phyloP scores from a whole-genome alignment of 2,888 invertebrate genomes.

The Petrophora chlorosata region DNA sequence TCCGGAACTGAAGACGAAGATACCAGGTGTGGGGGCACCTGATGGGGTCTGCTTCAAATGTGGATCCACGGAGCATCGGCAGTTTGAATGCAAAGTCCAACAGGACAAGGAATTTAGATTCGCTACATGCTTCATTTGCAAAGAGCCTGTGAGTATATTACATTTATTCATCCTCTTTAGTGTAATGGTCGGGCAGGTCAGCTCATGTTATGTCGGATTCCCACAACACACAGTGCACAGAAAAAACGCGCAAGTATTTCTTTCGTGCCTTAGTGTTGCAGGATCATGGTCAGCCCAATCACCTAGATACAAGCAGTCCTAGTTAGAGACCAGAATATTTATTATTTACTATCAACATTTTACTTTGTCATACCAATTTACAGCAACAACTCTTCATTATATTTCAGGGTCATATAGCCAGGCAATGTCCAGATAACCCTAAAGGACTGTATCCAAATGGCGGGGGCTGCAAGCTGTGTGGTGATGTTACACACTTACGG shows the following conservation, averaged over 20 bases:
- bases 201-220: too few species aligned
- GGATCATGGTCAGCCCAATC: too few species aligned
- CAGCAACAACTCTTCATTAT: not conserved
- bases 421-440: conserved; percentile 94
- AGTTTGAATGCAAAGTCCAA: conserved; percentile 88
- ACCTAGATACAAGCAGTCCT: too few species aligned
- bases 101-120: conserved; percentile 88
- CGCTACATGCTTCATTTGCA: conserved; percentile 95
- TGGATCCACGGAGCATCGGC: conserved; percentile 93
- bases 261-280: too few species aligned
- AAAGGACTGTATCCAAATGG: conserved; percentile 94
- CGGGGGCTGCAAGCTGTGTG: conserved; percentile 91
- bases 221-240: too few species aligned
- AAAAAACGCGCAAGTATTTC: too few species aligned
- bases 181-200: not conserved
- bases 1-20: conserved; percentile 86
- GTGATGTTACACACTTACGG: conserved; percentile 92
- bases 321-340: too few species aligned
- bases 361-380: too few species aligned
- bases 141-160: conserved; percentile 83
- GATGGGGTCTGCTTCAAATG: conserved; percentile 94
- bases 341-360: too few species aligned
- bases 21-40: conserved; percentile 71
- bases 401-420: conserved; percentile 92
- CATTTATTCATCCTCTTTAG: too few species aligned